Conservation (phyloP, 2,888 invertebrate species). For the Lasioglossum figueresi region DNA sequence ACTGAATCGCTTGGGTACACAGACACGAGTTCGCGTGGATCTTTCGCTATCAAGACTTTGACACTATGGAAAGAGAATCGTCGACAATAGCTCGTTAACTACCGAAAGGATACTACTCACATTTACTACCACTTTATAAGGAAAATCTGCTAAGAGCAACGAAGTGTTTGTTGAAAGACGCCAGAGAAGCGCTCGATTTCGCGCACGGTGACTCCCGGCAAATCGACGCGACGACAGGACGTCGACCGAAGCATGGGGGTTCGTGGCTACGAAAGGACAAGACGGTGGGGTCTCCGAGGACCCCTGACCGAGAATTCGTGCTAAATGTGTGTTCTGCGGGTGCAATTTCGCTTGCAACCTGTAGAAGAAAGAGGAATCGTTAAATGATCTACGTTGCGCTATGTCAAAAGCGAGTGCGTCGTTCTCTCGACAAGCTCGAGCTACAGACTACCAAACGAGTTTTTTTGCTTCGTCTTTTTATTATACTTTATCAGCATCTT, state of each 20-base stretch:
- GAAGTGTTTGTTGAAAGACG: background rate
- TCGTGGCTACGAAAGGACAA: background rate
- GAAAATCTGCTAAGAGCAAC: background rate
- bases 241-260: background rate
- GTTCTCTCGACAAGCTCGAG: slow-evolving; percentile 54
- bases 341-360: slow-evolving; percentile 9
- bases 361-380: slow-evolving; percentile 38
- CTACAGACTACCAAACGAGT: slow-evolving; percentile 53
- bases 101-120: background rate
- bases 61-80: background rate
- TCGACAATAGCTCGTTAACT: background rate
- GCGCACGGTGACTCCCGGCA: slow-evolving; percentile 30
- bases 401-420: slow-evolving; percentile 55
- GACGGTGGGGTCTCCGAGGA: background rate
- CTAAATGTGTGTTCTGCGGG: slow-evolving; percentile 35
- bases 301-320: slow-evolving; percentile 25
- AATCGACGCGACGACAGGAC: slow-evolving; percentile 18
- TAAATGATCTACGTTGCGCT: slow-evolving; percentile 49
- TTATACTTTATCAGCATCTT: slow-evolving; percentile 66
- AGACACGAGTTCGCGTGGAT: background rate
- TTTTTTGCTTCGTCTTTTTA: slow-evolving; percentile 47
- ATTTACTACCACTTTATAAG: background rate
- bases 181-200: background rate
- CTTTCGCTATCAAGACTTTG: background rate
- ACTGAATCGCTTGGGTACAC: background rate